These are phyloP conservation scores for Drosophila ananassae DNA, from an alignment of 1,140 invertebrate genomes.

Conservation along the genomic window DNA sequence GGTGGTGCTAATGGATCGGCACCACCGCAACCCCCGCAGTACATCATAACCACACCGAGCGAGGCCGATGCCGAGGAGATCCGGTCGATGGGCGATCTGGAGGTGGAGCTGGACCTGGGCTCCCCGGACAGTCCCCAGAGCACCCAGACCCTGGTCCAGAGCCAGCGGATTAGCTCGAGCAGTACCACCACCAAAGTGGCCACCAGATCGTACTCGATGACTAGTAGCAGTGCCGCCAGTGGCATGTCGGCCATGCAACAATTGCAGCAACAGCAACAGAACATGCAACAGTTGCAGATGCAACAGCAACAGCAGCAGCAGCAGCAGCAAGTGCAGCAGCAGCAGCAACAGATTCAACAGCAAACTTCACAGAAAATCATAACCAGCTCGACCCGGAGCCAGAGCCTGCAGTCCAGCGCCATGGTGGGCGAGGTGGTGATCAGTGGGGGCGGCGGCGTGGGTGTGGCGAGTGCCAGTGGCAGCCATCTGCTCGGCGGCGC, in stretches of 20 bases:
- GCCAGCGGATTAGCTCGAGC: conserved; percentile 40
- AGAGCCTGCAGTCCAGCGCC: conserved; percentile 80
- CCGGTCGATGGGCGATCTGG: conserved; percentile 66
- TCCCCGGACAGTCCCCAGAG: conserved; percentile 32
- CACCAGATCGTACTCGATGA: conserved; percentile 72
- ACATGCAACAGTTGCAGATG: conserved; percentile 29
- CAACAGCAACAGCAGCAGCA: conserved; percentile 20
- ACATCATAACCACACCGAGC: conserved; percentile 82
- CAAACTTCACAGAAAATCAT: conserved; percentile 64
- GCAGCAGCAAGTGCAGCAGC: conserved; percentile 9
- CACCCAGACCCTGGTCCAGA: conserved; percentile 16
- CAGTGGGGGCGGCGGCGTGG: conserved; percentile 37
- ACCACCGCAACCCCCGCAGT: conserved; percentile 66
- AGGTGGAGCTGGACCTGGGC: conserved; percentile 38
- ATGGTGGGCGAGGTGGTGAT: conserved; percentile 59
- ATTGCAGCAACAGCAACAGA: conserved; percentile 23
- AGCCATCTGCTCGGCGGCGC: conserved; percentile 22
- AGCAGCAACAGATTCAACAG: conserved; percentile 12
- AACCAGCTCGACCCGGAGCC: conserved; percentile 73
- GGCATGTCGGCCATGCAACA: conserved; percentile 12
- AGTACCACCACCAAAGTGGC: conserved; percentile 65
- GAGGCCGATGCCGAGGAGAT: conserved; percentile 79
- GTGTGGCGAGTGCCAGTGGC: conserved; percentile 19
- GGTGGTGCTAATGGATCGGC: conserved; percentile 12
- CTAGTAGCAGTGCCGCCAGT: conserved; percentile 53